Percentiles rank a stretch among this genome's conserved stretches.
Conservation (phyloP, 2,888 invertebrate genomes). For the Drosophila tanythrix region DNA sequence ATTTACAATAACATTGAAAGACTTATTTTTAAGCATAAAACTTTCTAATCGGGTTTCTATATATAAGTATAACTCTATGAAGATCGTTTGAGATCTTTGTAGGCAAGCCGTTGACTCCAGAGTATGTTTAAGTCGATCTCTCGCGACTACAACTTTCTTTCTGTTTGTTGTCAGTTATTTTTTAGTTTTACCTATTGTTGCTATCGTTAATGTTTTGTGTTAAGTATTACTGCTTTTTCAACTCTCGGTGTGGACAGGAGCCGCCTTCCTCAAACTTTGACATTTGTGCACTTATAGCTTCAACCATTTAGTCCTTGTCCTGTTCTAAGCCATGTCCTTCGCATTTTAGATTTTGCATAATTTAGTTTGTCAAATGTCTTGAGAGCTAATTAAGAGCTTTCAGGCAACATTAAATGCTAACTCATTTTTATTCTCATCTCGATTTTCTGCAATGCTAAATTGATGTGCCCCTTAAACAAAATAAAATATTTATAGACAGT, state of each 20-base stretch:
- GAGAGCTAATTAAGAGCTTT: not conserved
- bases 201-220: slow-evolving; percentile 20
- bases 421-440: not conserved
- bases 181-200: not conserved
- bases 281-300: slow-evolving; percentile 58
- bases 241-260: not conserved
- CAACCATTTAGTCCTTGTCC: slow-evolving; percentile 23
- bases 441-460: too few species aligned
- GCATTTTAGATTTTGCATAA: slow-evolving; percentile 44
- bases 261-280: slow-evolving; percentile 45
- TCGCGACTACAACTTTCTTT: not conserved
- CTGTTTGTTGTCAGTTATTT: not conserved
- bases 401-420: not conserved
- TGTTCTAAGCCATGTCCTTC: slow-evolving; percentile 48
- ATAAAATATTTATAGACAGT: not conserved
- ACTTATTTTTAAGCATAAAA: accelerated
- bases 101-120: not conserved
- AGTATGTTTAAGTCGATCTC: not conserved
- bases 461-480: not conserved
- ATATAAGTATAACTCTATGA: not conserved
- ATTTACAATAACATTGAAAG: not conserved
- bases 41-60: not conserved
- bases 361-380: not conserved
- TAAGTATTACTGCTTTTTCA: slow-evolving; percentile 7
- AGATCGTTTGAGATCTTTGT: not conserved